These are phyloP conservation scores for Agrotis ipsilon DNA, from an alignment of 2,888 invertebrate species.

Conservation along the genomic window DNA sequence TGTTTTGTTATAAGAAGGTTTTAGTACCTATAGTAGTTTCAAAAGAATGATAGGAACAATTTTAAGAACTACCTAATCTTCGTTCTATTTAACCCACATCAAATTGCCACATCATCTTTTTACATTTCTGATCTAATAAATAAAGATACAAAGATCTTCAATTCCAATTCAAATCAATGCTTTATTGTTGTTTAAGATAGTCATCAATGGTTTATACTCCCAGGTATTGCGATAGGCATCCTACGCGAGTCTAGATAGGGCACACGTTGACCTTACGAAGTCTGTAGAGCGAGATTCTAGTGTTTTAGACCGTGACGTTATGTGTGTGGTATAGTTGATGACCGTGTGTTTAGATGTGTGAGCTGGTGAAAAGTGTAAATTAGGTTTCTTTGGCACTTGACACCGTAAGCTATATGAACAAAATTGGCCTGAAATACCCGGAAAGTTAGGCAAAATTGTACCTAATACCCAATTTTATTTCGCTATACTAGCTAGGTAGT, in stretches of 20 bases:
- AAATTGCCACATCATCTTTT: not conserved
- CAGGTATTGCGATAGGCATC: conserved; percentile 50
- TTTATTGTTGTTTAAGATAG: conserved; percentile 13
- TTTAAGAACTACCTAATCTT: no score
- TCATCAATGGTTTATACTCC: conserved; percentile 19
- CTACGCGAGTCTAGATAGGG: conserved; percentile 63
- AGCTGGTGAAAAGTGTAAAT: not conserved
- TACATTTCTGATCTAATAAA: not conserved
- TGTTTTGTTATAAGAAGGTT: no score
- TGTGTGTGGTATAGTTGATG: not conserved
- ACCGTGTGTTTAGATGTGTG: conserved; percentile 5
- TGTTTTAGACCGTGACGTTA: conserved; percentile 36
- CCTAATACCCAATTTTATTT: no score
- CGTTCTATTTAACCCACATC: no score
- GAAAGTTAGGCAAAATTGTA: no score
- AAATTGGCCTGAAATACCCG: no score
- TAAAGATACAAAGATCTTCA: not conserved
- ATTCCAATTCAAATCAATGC: conserved; percentile 17
- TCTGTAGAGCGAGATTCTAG: conserved; percentile 40
- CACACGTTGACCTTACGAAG: conserved; percentile 64
- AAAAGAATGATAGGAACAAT: no score
- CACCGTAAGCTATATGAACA: no score
- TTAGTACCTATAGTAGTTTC: no score
- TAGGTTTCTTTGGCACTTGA: no score
- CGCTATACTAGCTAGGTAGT: no score